phyloP scores from a whole-genome alignment of 2,797 vertebrate species.

The Toxotes lorentzi region DNA sequence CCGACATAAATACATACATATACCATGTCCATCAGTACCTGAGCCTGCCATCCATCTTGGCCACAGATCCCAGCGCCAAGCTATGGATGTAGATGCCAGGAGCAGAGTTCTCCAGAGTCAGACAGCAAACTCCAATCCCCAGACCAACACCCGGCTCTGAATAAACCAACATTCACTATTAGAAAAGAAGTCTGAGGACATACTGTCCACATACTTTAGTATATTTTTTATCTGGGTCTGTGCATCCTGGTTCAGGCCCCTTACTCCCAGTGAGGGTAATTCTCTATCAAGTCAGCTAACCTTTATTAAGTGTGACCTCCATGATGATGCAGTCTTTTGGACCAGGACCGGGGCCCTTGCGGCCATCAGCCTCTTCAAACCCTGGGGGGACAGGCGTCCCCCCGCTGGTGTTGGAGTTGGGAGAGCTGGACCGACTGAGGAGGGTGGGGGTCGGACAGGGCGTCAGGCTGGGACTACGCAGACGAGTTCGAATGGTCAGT shows the following conservation, averaged over 20 bases:
- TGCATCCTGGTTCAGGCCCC: not conserved
- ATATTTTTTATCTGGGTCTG: not conserved
- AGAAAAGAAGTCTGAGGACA: not conserved
- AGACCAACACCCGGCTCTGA: constrained; percentile 93
- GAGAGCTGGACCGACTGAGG: constrained; percentile 92
- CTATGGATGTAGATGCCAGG: constrained; percentile 97
- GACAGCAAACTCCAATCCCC: constrained; percentile 94
- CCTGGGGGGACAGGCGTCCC: constrained; percentile 60
- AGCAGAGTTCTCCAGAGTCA: constrained; percentile 90
- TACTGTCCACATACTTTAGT: not conserved
- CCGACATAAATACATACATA: not conserved
- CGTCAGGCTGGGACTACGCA: constrained; percentile 94
- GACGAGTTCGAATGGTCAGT: constrained; percentile 92
- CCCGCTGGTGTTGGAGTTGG: constrained; percentile 87
- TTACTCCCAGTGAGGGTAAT: not conserved
- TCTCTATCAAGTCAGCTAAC: constrained; percentile 35
- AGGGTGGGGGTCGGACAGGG: constrained; percentile 92
- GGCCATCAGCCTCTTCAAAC: constrained; percentile 82
- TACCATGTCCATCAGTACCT: constrained; percentile 81
- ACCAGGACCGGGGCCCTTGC: constrained; percentile 85
- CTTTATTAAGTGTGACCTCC: constrained; percentile 94
- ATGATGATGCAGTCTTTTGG: constrained; percentile 96
- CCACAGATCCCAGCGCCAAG: constrained; percentile 94
- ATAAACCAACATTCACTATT: not conserved
- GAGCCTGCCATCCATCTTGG: constrained; percentile 96